Base-by-base conservation (phyloP, 2,797 vertebrate species). In the Phoxinus dragarum region DNA sequence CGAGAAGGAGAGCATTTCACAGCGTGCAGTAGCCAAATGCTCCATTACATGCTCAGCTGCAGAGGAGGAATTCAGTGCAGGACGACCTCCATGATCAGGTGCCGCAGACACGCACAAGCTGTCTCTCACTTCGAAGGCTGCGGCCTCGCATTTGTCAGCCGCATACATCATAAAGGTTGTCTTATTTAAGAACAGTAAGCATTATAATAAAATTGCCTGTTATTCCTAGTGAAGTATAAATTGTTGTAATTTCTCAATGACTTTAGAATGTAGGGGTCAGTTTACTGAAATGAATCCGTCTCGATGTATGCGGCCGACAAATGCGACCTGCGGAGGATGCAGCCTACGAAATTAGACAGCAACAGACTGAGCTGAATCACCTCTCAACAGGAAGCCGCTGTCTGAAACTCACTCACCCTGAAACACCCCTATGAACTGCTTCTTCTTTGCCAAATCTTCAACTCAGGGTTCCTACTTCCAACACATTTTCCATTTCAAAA, bases 31-130 rank as follows among this genome's bases (percentile, higher is more conserved):
- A 66, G 89, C 93, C 91, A 93, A 93, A 83, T 87, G 87, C 82
- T 90, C 89, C 91, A 94, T 93, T 93, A 92, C 90, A 93, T 90
- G 93, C 93, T 92, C 91, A 91, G 81, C 89, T 94, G 93, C 89
- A 90, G 79, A 81, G 56, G 75, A 91, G 94, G 92, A 95, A 93
- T 94, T 89, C 86, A 88, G 91, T 89, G 88, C 89, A 89, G 89
- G 59, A 87, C 89, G 91, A 92, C 90, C 93, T 89, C 76, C 54
- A 83, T 73, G 82, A 73, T 52, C 77, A 86, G 84, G 67, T 84
- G 59, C 47, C 83, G 21, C 42, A 54, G n/a, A 54, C 84, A 12
- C 66, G 59, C 40, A 84, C 73, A 54, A 7, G 19, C 52, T 0
- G 44, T 1, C 8, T n/a, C 54, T n/a, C 17, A 19, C 19, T n/a